phyloP scores from a whole-genome alignment of 2,888 invertebrate species.

The Dynastes grantii region DNA sequence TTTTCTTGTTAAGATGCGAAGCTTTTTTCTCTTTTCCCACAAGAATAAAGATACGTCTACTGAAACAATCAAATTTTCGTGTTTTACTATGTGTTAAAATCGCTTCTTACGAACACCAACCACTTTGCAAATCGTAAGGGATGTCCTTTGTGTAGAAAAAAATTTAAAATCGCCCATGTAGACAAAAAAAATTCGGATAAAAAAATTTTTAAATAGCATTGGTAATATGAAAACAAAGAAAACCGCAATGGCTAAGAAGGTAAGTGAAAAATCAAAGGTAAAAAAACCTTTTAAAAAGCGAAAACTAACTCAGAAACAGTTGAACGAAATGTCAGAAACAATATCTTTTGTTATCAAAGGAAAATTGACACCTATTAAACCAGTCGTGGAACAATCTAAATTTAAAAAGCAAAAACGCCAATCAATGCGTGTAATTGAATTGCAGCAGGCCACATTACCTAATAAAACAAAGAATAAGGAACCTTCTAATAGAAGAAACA shows the following conservation, averaged over 20 bases:
- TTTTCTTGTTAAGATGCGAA: no score
- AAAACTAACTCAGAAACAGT: constrained; percentile 57
- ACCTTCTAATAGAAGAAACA: constrained; percentile 51
- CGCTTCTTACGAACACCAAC: background rate
- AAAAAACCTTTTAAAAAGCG: constrained; percentile 62
- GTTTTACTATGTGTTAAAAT: constrained; percentile 13
- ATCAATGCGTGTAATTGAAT: constrained; percentile 6
- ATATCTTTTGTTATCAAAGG: constrained; percentile 69
- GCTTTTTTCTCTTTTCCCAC: no score
- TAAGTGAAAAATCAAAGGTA: constrained; percentile 57
- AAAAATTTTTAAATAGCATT: background rate
- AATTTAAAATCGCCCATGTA: background rate
- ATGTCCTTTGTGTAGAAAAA: no score
- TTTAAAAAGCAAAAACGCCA: constrained; percentile 55
- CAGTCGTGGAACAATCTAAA: constrained; percentile 53
- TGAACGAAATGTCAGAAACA: constrained; percentile 67
- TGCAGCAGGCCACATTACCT: background rate
- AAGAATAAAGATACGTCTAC: background rate
- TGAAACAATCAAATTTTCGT: background rate
- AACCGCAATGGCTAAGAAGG: constrained; percentile 52
- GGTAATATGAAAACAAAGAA: background rate
- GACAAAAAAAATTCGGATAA: background rate
- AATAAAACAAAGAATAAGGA: constrained; percentile 7
- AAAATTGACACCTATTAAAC: constrained; percentile 65
- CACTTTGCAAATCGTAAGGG: background rate